phyloP scores from a whole-genome alignment of 2,888 invertebrate species.

The Fissipunctia ypsillon region DNA sequence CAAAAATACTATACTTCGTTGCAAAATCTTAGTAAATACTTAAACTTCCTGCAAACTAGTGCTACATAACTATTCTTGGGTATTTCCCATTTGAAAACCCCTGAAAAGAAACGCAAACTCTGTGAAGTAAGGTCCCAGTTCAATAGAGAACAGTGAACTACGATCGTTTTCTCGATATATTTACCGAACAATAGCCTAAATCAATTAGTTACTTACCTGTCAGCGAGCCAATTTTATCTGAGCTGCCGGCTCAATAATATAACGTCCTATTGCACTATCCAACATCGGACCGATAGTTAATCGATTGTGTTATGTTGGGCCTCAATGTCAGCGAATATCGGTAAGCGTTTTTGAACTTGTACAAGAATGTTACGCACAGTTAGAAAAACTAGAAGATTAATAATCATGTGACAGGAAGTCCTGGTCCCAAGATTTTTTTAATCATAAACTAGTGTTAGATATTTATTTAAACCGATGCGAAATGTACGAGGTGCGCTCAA shows the following conservation, averaged over 20 bases:
- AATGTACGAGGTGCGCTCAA: background rate
- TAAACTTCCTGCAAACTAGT: background rate
- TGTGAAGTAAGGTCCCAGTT: background rate
- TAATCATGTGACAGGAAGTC: background rate
- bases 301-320: slow-evolving; percentile 69
- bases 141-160: slow-evolving; percentile 14
- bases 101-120: background rate
- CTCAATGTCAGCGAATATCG: slow-evolving; percentile 11
- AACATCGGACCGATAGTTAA: slow-evolving; percentile 70
- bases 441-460: background rate
- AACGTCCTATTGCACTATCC: slow-evolving; percentile 72
- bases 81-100: background rate
- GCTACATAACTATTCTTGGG: background rate
- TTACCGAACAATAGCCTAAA: slow-evolving; percentile 36
- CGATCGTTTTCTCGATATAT: slow-evolving; percentile 30
- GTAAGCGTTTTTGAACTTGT: background rate
- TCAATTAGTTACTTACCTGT: slow-evolving; percentile 62
- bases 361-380: background rate
- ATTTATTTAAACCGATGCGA: background rate
- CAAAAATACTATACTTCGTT: background rate
- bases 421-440: background rate
- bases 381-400: background rate
- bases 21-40: background rate
- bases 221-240: slow-evolving; percentile 58
- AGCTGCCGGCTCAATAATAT: slow-evolving; percentile 66